Evolutionary conservation across 2,797 vertebrate species (phyloP).

Genomic region (Characodon lateralis): DNA sequence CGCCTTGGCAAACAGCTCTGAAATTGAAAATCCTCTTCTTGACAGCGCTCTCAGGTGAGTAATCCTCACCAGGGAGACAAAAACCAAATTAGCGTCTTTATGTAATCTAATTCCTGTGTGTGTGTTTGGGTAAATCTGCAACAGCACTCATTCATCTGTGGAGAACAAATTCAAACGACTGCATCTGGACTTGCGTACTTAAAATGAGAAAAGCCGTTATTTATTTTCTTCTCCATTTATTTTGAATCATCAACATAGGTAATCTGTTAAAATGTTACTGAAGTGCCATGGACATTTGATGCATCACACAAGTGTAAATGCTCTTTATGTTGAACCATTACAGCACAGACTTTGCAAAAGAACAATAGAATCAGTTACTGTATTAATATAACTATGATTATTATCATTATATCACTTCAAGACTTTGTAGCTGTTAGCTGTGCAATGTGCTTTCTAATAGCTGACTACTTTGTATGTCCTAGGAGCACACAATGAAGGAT

Average conservation of each 20-base stretch:
- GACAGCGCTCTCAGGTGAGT: slow-evolving; percentile 27
- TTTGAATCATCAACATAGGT: slow-evolving; percentile 38
- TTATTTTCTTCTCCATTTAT: slow-evolving; percentile 69
- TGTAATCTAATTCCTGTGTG: slow-evolving; percentile 19
- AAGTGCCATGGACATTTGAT: slow-evolving; percentile 69
- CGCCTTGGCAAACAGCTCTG: background rate
- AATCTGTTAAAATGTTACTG: slow-evolving; percentile 46
- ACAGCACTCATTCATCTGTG: slow-evolving; percentile 16
- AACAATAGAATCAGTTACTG: slow-evolving; percentile 55
- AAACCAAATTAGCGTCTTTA: slow-evolving; percentile 8
- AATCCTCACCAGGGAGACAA: slow-evolving; percentile 25
- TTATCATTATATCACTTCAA: slow-evolving; percentile 60
- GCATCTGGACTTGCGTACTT: slow-evolving; percentile 17
- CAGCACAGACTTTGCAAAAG: slow-evolving; percentile 31
- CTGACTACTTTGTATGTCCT: slow-evolving; percentile 75
- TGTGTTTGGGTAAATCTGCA: slow-evolving; percentile 16
- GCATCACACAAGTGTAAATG: slow-evolving; percentile 55
- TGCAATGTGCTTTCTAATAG: slow-evolving; percentile 76
- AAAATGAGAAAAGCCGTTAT: slow-evolving; percentile 46
- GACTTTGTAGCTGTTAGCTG: slow-evolving; percentile 71
- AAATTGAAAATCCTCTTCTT: slow-evolving; percentile 24
- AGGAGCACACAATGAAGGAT: slow-evolving; percentile 68
- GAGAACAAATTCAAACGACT: slow-evolving; percentile 16
- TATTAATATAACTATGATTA: slow-evolving; percentile 48
- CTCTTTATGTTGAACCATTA: slow-evolving; percentile 59